Evolutionary conservation across 2,113 vertebrate genomes (phyloP).

Genomic region (Pionites leucogaster): DNA sequence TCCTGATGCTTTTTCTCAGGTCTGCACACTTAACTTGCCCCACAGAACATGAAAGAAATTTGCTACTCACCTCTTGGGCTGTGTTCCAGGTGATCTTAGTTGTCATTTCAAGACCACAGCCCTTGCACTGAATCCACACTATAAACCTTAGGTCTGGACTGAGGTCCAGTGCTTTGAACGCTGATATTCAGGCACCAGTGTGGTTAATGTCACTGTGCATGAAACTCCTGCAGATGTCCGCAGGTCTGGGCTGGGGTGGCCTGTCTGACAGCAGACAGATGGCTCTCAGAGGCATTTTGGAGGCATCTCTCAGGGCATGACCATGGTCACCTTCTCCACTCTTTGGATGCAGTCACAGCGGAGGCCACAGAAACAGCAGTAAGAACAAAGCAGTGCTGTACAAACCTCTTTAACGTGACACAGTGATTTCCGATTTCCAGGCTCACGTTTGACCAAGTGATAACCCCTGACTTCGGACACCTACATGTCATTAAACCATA

Average conservation of each 20-base stretch:
- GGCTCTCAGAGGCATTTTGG: neutral
- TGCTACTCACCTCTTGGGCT: neutral
- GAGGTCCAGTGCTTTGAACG: neutral
- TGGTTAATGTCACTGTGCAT: neutral
- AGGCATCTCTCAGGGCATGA: neutral
- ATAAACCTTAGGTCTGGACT: neutral
- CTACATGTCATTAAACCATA: neutral
- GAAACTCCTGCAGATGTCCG: neutral
- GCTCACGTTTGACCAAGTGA: neutral
- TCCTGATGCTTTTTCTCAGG: neutral
- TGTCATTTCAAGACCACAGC: neutral
- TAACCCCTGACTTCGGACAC: neutral
- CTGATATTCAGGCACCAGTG: neutral
- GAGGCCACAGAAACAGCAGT: neutral
- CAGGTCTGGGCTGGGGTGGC: neutral
- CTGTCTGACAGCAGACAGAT: neutral
- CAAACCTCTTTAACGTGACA: neutral
- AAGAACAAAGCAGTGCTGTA: neutral
- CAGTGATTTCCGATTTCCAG: neutral
- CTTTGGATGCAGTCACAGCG: neutral
- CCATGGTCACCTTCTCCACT: neutral
- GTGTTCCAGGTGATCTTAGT: neutral
- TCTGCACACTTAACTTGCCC: neutral
- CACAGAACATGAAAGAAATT: neutral
- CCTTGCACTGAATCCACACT: neutral